Evolutionary conservation across 1,140 invertebrate species (phyloP).

Genomic region (Linepithema humile): DNA sequence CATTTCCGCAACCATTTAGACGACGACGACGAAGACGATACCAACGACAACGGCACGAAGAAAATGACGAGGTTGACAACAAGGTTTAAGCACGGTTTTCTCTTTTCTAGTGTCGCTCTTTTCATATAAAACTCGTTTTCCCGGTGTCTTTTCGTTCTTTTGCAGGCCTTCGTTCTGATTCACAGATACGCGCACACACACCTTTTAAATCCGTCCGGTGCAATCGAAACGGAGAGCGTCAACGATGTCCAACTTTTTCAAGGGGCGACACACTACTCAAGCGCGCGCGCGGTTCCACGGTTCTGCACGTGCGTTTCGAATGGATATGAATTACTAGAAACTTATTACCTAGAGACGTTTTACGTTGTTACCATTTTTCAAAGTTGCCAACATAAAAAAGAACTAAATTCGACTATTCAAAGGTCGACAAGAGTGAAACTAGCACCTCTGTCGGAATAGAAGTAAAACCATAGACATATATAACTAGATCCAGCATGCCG

Average conservation of each 20-base stretch:
- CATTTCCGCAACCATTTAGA: slow-evolving; percentile 71
- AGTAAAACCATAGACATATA: no score
- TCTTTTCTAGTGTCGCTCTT: neutral
- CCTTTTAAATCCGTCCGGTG: slow-evolving; percentile 52
- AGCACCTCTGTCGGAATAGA: no score
- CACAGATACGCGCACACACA: slow-evolving; percentile 58
- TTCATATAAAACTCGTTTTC: neutral
- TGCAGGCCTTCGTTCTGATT: neutral
- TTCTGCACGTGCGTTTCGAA: slow-evolving; percentile 80
- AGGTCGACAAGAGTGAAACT: no score
- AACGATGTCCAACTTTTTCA: slow-evolving; percentile 60
- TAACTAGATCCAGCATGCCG: no score
- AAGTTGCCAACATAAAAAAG: no score
- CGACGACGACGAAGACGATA: neutral
- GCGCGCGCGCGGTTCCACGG: slow-evolving; percentile 59
- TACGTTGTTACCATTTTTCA: no score
- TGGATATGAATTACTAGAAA: slow-evolving; percentile 67
- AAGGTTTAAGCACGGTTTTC: neutral
- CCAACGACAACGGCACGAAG: neutral
- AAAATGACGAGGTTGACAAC: neutral
- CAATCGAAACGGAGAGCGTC: slow-evolving; percentile 32
- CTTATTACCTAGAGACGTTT: no score
- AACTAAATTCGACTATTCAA: no score
- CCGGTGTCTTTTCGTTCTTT: neutral
- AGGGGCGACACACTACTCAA: slow-evolving; percentile 63